phyloP scores from a whole-genome alignment of 2,797 vertebrate genomes.

The Microctenopoma lineatum region DNA sequence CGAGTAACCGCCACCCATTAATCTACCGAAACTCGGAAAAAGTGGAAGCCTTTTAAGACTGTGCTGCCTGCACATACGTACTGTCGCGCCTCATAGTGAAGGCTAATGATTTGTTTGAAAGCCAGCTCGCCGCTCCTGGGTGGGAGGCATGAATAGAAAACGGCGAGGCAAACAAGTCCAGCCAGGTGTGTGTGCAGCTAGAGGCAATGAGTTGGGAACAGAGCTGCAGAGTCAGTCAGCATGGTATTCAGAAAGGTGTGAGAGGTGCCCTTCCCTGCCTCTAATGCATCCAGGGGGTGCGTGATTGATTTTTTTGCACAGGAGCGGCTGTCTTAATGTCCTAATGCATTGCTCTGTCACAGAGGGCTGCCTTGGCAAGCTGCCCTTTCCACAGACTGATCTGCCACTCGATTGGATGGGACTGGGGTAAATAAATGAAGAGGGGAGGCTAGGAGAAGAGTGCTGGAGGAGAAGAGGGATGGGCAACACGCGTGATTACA shows the following conservation, averaged over 20 bases:
- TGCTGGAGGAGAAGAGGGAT: constrained; percentile 60
- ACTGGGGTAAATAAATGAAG: constrained; percentile 85
- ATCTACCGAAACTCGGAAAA: constrained; percentile 22
- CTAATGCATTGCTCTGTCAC: constrained; percentile 86
- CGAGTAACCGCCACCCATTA: constrained; percentile 33
- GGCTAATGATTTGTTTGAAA: constrained; percentile 60
- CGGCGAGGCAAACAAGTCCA: constrained; percentile 51
- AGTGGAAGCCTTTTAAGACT: background rate
- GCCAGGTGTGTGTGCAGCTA: constrained; percentile 58
- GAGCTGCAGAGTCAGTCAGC: constrained; percentile 37
- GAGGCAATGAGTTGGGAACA: constrained; percentile 28
- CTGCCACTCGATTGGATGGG: constrained; percentile 81
- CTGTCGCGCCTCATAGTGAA: constrained; percentile 28
- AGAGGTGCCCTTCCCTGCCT: constrained; percentile 78
- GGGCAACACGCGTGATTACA: constrained; percentile 68
- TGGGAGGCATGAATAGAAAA: constrained; percentile 55
- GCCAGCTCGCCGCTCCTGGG: constrained; percentile 43
- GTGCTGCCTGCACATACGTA: constrained; percentile 6
- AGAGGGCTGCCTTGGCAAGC: constrained; percentile 81
- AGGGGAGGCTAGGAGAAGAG: constrained; percentile 54
- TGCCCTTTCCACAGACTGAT: constrained; percentile 84
- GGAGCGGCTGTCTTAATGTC: constrained; percentile 84
- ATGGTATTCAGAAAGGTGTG: constrained; percentile 57
- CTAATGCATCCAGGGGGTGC: constrained; percentile 75
- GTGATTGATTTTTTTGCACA: constrained; percentile 82